These are phyloP conservation scores for Synchiropus splendidus DNA, from an alignment of 2,113 vertebrate genomes.

Conservation along the genomic window DNA sequence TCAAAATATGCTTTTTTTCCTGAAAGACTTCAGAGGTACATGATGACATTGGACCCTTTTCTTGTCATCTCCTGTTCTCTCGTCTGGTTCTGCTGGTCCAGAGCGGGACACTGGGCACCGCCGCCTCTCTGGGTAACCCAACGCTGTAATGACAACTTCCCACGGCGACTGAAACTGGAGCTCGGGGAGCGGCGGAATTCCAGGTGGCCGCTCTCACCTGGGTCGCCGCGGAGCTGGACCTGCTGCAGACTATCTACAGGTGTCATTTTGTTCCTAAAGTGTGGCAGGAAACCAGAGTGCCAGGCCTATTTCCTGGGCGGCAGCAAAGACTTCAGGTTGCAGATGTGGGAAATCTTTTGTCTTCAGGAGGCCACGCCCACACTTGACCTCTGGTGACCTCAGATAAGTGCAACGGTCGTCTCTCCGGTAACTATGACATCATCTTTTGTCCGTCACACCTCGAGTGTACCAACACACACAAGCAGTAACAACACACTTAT, in stretches of 20 bases:
- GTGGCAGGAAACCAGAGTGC: background rate
- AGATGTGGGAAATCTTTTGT: too few relatives aligned
- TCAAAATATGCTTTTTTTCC: too few relatives aligned
- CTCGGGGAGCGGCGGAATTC: constrained; percentile 28
- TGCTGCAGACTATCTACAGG: too few relatives aligned
- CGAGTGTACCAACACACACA: too few relatives aligned
- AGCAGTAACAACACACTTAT: too few relatives aligned
- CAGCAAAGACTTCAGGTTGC: too few relatives aligned
- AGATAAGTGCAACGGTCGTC: background rate
- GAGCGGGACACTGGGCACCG: constrained; percentile 26
- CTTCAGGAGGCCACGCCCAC: too few relatives aligned
- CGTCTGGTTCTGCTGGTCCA: constrained; percentile 8
- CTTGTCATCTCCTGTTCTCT: constrained; percentile 23
- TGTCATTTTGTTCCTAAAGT: background rate
- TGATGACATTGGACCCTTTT: too few relatives aligned
- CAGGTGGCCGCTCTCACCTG: constrained; percentile 17
- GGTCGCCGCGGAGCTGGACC: constrained; percentile 32
- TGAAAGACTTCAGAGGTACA: too few relatives aligned
- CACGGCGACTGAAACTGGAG: constrained; percentile 52
- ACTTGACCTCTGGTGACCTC: too few relatives aligned
- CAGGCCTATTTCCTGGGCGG: too few relatives aligned
- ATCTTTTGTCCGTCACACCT: too few relatives aligned
- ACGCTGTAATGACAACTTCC: constrained; percentile 57
- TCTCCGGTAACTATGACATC: background rate
- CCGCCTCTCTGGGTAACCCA: constrained; percentile 41